Base-by-base conservation (phyloP, 2,888 invertebrate genomes). In the Adelphocoris suturalis region DNA sequence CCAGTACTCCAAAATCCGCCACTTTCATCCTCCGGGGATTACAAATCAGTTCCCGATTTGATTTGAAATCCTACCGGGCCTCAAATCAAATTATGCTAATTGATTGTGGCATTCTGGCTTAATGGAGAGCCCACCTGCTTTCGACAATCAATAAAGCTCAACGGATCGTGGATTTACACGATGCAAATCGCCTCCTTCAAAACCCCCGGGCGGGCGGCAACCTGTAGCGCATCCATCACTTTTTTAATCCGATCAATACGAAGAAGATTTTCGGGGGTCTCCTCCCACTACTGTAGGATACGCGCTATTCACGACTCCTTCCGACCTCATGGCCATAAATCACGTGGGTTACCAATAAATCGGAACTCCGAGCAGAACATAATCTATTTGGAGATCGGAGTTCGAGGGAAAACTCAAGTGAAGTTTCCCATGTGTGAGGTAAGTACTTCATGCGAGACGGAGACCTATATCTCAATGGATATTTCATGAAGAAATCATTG, bases 41-140 rank as follows among this genome's bases (percentile, higher is more conserved):
- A 46, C 78, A 78, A 78, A 47, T 47, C 78, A 78, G 78, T 78
- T 78, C 19, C 78, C 78, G 19, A 47, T 47, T 14, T 78, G 78
- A 78, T 78, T 78, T 78, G 78, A 46, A 78, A 78, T 78, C 78
- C 78, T 7, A 19, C 5, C 5, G 78, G 78, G 78, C 78, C 37
- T 78, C 19, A 78, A 78, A 78, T 78, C 78, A 78, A 78, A 78
- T 78, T 78, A 78, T 78, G 78, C 78, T 78, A 78, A 78, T 78
- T 78, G 78, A 78, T 78, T 47, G 78, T 78, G 78, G 46, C 78
- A 46, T 46, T 46, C 46, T 78, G 19, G 78, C 78, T 28, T 78
- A 78, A 78, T 78, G 19, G 78, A 78, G 78, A 47, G 78, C 46
- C 78, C 47, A 47, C 78, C 47, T 46, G 78, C 78, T 47, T 47